Evolutionary conservation across 2,888 invertebrate genomes (phyloP), one percentile per base, ranked within the genome.

Genomic region (Aspidiotus rigidus): DNA sequence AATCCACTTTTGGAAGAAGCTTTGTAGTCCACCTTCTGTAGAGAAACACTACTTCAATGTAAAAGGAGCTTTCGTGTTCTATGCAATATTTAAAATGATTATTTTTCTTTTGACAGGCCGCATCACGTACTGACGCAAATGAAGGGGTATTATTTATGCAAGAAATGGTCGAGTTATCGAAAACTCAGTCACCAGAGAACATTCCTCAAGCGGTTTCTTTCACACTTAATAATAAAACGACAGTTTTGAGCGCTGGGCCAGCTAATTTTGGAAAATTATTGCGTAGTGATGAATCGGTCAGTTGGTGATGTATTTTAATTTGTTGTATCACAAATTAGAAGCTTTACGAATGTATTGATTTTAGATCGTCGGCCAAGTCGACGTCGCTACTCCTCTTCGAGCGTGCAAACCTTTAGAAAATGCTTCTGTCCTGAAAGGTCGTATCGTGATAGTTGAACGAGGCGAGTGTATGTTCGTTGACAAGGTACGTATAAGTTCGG

Each of bases 391-490:
- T 49, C 96, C 96, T 0, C 78, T 84, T n/a, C 82, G 85, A 74
- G 92, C 81, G 71, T 90, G 85, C 80, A 74, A 76, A 7, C 77
- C 77, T 1, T 77, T 91, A 6, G 75, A 78, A 11, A 87, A 89
- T 76, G 77, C 81, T 7, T 79, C 81, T 0, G 79, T 81, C 9
- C 76, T 93, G 0, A 78, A 78, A 49, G 89, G 88, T 0, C 87
- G 85, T 75, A 89, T 98, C 74, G 91, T 85, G 0, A 80, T 98
- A n/a, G 86, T 93, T 71, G 86, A 88, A 76, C 84, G 98, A 39
- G 96, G 97, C 1, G 88, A 88, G 74, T 99, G 98, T 78, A 95
- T 95, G 81, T 99, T 96, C 78, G 87, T 96, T 2, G 93, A 95
- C 74, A 98, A 98, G 82, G 84, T 83, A 75, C 72, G 69, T 66